Percentiles rank a stretch among this genome's conserved stretches.
These are phyloP conservation scores for Euclidia mi DNA, from an alignment of 2,888 invertebrate species.

Conservation along the genomic window DNA sequence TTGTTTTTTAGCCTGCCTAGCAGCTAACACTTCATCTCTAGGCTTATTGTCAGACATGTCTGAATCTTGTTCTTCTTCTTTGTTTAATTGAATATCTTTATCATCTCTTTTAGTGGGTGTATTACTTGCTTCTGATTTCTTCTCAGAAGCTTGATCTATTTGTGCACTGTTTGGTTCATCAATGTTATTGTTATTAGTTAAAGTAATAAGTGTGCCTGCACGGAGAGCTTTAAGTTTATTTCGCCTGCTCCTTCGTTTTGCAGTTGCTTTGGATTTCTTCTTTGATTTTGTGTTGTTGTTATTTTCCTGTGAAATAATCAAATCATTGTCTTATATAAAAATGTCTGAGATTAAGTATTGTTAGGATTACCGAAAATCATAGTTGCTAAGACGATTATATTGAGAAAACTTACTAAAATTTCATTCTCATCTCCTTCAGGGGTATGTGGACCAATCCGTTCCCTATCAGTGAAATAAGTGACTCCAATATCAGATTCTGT, in stretches of 20 bases:
- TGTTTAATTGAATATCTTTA: constrained; percentile 26
- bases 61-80: constrained; percentile 37
- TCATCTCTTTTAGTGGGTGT: constrained; percentile 34
- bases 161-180: constrained; percentile 7
- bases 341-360: no score
- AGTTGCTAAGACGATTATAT: no score
- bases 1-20: constrained; percentile 82
- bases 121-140: constrained; percentile 16
- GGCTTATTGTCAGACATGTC: constrained; percentile 73
- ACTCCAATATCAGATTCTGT: no score
- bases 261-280: constrained; percentile 21
- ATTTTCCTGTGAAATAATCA: constrained; percentile 13
- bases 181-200: constrained; percentile 1
- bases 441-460: constrained; percentile 16
- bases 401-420: constrained; percentile 7
- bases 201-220: neutral
- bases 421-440: constrained; percentile 14
- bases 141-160: constrained; percentile 16
- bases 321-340: no score
- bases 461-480: neutral
- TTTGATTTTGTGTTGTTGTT: constrained; percentile 6
- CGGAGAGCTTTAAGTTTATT: constrained; percentile 61
- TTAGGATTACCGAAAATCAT: no score
- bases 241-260: constrained; percentile 72
- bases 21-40: constrained; percentile 77